Percentiles rank a stretch among this genome's conserved stretches.
phyloP scores from a whole-genome alignment of 2,888 invertebrate species.

The Tetragonisca angustula region DNA sequence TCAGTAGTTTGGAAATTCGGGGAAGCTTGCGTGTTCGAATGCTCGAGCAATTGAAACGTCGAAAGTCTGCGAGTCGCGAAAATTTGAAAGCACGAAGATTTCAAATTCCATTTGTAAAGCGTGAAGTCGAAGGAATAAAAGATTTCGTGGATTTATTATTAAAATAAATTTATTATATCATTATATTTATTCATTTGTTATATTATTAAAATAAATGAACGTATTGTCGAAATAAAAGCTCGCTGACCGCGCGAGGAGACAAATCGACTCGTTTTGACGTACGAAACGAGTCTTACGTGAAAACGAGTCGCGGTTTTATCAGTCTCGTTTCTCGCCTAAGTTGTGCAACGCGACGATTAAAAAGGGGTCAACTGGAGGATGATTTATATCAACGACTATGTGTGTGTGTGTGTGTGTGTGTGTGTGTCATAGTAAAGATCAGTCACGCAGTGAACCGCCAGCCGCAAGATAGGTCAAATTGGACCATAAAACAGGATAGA shows the following conservation, averaged over 20 bases:
- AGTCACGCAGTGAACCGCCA: slow-evolving; percentile 56
- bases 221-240: neutral
- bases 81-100: no score
- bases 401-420: neutral
- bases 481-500: slow-evolving; percentile 50
- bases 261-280: neutral
- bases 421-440: slow-evolving; percentile 46
- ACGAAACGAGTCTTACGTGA: slow-evolving; percentile 36
- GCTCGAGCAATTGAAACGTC: no score
- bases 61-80: no score
- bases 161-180: no score
- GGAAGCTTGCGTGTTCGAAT: no score
- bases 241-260: no score
- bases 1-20: no score
- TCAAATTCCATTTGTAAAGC: neutral
- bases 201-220: no score
- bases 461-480: slow-evolving; percentile 44
- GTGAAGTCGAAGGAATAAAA: neutral
- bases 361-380: slow-evolving; percentile 76
- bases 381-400: slow-evolving; percentile 75
- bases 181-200: no score
- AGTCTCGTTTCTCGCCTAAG: slow-evolving; percentile 21
- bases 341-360: slow-evolving; percentile 66
- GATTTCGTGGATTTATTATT: neutral
- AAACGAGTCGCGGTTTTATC: slow-evolving; percentile 43